Conservation (phyloP, 2,113 vertebrate genomes). For the Otolemur garnettii region DNA sequence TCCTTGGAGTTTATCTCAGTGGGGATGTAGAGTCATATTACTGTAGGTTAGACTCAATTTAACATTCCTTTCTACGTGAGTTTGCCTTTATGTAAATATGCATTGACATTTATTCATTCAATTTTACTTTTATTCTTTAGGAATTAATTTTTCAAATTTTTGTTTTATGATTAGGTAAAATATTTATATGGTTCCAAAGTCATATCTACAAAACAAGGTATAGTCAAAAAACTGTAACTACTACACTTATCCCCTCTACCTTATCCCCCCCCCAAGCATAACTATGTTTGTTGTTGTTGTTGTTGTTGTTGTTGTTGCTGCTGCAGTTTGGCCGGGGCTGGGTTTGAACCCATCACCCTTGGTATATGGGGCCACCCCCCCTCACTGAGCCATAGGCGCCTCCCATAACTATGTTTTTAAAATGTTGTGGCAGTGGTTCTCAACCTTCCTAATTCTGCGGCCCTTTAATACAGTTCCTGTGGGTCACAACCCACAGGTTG, state of each 20-base stretch:
- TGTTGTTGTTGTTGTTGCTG: too few species aligned
- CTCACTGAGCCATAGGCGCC: too few species aligned
- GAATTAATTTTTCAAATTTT: not conserved
- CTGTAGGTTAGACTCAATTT: not conserved
- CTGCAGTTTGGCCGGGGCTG: too few species aligned
- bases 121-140: not conserved
- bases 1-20: not conserved
- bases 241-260: not conserved
- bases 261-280: not conserved
- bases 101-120: not conserved
- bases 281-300: too few species aligned
- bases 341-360: too few species aligned
- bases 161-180: not conserved
- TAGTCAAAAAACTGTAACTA: not conserved
- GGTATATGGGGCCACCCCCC: too few species aligned
- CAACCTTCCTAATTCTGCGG: too few species aligned
- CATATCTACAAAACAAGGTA: not conserved
- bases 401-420: not conserved
- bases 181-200: not conserved
- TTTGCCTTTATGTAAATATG: not conserved
- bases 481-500: too few species aligned
- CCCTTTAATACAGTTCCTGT: too few species aligned
- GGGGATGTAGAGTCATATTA: not conserved
- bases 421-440: not conserved
- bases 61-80: not conserved